Evolutionary conservation across 53 echinoderm and acorn worm genomes (phyloP).

Genomic region (Holothuria scabra): DNA sequence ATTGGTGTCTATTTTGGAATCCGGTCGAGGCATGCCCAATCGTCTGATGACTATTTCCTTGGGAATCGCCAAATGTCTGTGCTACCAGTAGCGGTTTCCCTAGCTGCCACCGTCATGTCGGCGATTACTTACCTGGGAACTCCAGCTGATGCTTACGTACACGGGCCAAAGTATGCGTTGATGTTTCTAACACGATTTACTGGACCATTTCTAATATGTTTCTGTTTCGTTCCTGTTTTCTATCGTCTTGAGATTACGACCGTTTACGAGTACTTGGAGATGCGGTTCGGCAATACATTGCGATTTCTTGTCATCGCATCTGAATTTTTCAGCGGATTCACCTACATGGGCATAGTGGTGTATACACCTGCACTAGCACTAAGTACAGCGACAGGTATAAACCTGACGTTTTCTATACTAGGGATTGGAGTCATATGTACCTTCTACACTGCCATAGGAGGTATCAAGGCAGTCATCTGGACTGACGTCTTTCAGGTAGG

Average conservation of each 20-base stretch:
- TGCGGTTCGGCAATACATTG: constrained; percentile 7
- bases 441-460: not conserved
- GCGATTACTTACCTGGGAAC: constrained; percentile 15
- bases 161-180: constrained; percentile 6
- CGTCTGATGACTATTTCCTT: constrained; percentile 7
- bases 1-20: not conserved
- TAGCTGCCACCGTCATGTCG: not conserved
- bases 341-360: constrained; percentile 16
- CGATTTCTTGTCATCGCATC: not conserved
- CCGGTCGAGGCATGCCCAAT: not conserved
- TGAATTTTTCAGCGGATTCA: not conserved
- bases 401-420: not conserved
- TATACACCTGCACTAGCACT: constrained; percentile 11
- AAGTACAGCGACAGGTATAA: constrained; percentile 8
- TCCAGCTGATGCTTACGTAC: not conserved
- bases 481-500: constrained; percentile 14
- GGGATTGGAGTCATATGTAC: not conserved
- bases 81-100: not conserved
- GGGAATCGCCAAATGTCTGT: not conserved
- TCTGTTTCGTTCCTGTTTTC: constrained; percentile 15
- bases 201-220: not conserved
- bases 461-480: not conserved
- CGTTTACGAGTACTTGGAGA: not conserved
- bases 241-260: constrained; percentile 11
- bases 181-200: not conserved